Base-by-base conservation (phyloP, 2,113 vertebrate genomes). In the Plecotus auritus region DNA sequence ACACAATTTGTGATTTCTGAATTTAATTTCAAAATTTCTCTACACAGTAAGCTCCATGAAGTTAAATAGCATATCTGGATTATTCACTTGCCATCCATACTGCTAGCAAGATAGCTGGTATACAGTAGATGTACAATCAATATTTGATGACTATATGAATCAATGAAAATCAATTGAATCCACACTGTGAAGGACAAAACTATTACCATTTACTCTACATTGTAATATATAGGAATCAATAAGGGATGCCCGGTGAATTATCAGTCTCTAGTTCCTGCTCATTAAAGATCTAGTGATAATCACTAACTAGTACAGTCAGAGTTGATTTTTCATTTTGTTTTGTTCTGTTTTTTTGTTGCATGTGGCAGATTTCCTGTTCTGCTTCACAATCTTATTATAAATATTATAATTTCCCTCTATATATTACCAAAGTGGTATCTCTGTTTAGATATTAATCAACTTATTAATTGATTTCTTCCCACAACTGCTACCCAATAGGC, bases 121-220 rank as follows among this genome's bases (percentile, higher is more conserved):
- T 45, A 82, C 0, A 76, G 45, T 40, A 18, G 35, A 32, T 80
- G 23, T 20, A 61, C 54, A 82, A 67, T 84, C 69, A 91, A 49
- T 56, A 92, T 54, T 54, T 67, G 23, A 37, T 88, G 54, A 85
- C 10, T 35, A 32, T 42, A 54, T 35, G 3, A 72, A 81, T 86
- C 83, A 93, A 69, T 94, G 22, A 92, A 88, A 95, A 95, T 85
- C 40, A 91, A 82, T 2, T 49, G 28, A 93, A 61, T 78, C 47
- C 40, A 82, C 7, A 40, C 20, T 12, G 12, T 69, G 54, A 89
- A 89, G 64, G 9, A 7, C 17, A 54, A 94, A 83, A 32, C 5
- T 23, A 69, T 11, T 74, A 74, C 23, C 26, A 83, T 66, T 81
- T 84, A 40, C 26, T 85, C 37, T 40, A 22, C 0, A 18, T 10